Conservation (phyloP, 2,797 vertebrate genomes). For the Morus bassanus region DNA sequence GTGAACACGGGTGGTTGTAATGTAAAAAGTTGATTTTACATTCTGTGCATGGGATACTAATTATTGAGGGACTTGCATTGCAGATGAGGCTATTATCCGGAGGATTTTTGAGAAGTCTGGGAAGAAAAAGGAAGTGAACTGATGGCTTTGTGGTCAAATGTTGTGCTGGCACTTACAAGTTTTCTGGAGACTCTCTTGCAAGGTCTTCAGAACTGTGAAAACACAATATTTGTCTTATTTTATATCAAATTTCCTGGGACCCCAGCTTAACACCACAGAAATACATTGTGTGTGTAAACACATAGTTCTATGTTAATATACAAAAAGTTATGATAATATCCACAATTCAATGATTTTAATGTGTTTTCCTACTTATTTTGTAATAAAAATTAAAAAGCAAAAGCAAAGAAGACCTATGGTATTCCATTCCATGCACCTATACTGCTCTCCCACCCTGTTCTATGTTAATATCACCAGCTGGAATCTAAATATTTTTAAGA, state of each 20-base stretch:
- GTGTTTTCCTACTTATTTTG: neutral
- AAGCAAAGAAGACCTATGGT: neutral
- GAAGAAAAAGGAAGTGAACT: neutral
- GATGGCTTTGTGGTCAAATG: neutral
- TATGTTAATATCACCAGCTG: neutral
- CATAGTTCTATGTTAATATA: neutral
- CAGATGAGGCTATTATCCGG: neutral
- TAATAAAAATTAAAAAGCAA: neutral
- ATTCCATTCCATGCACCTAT: neutral
- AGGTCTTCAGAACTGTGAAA: neutral
- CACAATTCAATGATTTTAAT: neutral
- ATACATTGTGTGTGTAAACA: neutral
- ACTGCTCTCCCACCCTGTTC: neutral
- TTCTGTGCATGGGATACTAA: neutral
- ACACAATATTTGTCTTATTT: neutral
- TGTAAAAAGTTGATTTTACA: neutral
- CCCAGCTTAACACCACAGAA: neutral
- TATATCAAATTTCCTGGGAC: neutral
- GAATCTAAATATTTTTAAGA: neutral
- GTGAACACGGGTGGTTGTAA: rapidly evolving
- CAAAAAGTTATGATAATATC: neutral
- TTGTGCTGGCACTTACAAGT: neutral
- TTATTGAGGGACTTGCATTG: neutral
- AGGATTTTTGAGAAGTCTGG: neutral
- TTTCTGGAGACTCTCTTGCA: neutral